Evolutionary conservation across 2,797 vertebrate genomes (phyloP).

Genomic region (Eidolon dupreanum): DNA sequence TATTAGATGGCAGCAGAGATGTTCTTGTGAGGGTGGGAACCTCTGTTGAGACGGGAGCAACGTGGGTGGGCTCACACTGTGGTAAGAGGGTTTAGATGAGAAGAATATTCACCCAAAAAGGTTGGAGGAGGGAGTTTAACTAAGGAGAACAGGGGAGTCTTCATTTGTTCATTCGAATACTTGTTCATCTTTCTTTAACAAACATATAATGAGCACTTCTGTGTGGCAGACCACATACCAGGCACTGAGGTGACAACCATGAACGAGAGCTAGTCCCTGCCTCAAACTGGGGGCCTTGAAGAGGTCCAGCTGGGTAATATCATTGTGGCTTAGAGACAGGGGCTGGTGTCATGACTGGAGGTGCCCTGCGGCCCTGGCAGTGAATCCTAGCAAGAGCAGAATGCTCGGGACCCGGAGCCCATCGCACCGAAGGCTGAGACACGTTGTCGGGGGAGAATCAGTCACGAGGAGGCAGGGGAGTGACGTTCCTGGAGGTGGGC

Average conservation of each 20-base stretch:
- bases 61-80: background rate
- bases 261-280: background rate
- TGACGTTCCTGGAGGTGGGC: background rate
- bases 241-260: background rate
- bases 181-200: background rate
- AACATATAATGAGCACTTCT: background rate
- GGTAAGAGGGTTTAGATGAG: background rate
- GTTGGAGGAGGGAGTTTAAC: background rate
- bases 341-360: background rate
- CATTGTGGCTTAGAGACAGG: background rate
- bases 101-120: background rate
- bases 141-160: background rate
- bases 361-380: background rate
- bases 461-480: background rate
- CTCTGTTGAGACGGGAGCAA: background rate
- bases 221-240: background rate
- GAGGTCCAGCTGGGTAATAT: background rate
- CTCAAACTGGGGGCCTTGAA: background rate
- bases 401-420: background rate
- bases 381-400: background rate
- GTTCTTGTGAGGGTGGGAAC: background rate
- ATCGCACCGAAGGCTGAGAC: background rate
- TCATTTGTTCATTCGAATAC: background rate
- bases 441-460: background rate
- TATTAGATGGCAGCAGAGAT: background rate